Evolutionary conservation across 2,797 vertebrate species (phyloP).

Genomic region (Leptatherina wallacei): DNA sequence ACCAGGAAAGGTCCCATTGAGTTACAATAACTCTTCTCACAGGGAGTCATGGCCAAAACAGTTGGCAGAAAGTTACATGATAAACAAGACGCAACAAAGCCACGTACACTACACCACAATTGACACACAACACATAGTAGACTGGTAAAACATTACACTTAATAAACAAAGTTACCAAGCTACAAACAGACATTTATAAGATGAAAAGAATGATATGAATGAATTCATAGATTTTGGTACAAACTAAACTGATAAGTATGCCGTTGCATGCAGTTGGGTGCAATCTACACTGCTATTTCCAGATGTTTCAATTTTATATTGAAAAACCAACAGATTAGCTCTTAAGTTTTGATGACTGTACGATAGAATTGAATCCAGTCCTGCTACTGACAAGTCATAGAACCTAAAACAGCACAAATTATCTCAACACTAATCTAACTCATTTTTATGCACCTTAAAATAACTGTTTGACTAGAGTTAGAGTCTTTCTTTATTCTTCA

Average conservation of each 20-base stretch:
- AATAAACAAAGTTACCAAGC: too few species aligned
- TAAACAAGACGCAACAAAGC: too few species aligned
- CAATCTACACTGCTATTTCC: conserved; percentile 33
- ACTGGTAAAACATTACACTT: too few species aligned
- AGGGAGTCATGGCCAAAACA: too few species aligned
- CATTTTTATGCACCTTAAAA: conserved; percentile 27
- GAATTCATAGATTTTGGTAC: conserved; percentile 42
- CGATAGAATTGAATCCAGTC: conserved; percentile 8
- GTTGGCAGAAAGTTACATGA: too few species aligned
- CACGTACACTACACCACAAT: too few species aligned
- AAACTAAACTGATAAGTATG: conserved; percentile 47
- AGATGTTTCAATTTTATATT: conserved; percentile 33
- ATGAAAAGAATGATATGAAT: too few species aligned
- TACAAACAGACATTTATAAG: too few species aligned
- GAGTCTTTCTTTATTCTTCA: conserved; percentile 14
- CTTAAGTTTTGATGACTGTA: conserved; percentile 7
- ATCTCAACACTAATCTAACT: not conserved
- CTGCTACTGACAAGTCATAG: conserved; percentile 3
- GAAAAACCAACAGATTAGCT: conserved; percentile 20
- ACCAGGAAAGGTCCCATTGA: too few species aligned
- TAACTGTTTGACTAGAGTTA: conserved; percentile 18
- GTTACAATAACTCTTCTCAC: too few species aligned
- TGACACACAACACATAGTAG: too few species aligned
- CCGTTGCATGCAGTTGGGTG: not conserved
- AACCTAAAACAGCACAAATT: conserved; percentile 11